These are phyloP conservation scores for Dolichotis patagonum DNA, from an alignment of 2,113 vertebrate genomes.

Conservation along the genomic window DNA sequence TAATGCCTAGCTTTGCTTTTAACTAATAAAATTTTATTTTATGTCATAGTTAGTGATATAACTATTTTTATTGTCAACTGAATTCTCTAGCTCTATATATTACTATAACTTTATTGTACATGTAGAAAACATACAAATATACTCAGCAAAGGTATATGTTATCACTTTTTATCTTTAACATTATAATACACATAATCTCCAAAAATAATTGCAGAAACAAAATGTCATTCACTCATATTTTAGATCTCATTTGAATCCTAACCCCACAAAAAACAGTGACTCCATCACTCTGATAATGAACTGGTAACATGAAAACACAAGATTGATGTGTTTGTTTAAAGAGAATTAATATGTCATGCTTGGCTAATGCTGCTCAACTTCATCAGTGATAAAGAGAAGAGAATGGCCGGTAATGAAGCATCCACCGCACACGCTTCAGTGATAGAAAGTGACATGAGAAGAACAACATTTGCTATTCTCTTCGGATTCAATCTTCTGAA, in stretches of 20 bases:
- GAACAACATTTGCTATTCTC: neutral
- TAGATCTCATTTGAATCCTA: slow-evolving; percentile 37
- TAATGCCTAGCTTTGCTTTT: neutral
- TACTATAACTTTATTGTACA: too few species aligned
- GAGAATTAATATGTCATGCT: slow-evolving; percentile 58
- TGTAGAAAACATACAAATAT: too few species aligned
- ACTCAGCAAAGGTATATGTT: too few species aligned
- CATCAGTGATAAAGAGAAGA: slow-evolving; percentile 52
- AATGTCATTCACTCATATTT: slow-evolving; percentile 19
- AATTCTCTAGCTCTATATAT: neutral
- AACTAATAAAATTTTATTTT: slow-evolving; percentile 34
- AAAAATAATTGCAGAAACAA: slow-evolving; percentile 7
- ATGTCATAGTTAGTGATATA: neutral
- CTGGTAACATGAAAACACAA: slow-evolving; percentile 60
- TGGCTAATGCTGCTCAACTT: slow-evolving; percentile 59
- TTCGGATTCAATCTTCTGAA: slow-evolving; percentile 53
- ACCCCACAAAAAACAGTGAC: neutral
- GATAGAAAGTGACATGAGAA: slow-evolving; percentile 22
- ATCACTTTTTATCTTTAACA: too few species aligned
- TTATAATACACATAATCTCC: too few species aligned
- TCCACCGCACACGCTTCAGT: neutral
- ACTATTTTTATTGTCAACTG: neutral
- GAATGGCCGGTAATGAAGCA: neutral
- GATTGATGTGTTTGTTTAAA: slow-evolving; percentile 71
- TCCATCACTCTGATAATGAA: slow-evolving; percentile 56